Evolutionary conservation across 2,888 invertebrate genomes (phyloP), one percentile per base, ranked within the genome.

Genomic region (Prosapia bicincta): DNA sequence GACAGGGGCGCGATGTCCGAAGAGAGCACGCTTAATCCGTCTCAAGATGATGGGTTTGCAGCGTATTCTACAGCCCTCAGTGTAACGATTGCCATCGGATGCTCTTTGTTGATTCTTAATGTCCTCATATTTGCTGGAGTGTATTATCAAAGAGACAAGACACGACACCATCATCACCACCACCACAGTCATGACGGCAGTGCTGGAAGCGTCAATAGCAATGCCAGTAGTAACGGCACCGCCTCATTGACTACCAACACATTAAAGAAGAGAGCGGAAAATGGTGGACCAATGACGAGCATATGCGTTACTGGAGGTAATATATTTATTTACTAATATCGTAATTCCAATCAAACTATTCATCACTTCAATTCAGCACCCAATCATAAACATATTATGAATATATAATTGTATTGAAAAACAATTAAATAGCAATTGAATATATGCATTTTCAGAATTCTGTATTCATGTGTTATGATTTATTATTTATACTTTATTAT

Each of bases 11-110:
- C 78, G 81, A 80, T 85, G 82, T 80, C 85, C 82, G 79, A 83
- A 83, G 65, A 85, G 83, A 69, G 80, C 78, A 32, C 83, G 81
- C 70, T 90, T 91, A n/a, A 82, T 75, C 77, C 79, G 65, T 76
- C 77, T 10, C 80, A 79, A 69, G 95, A 94, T 83, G 94, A 94
- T 80, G 95, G 95, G 0, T 96, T 95, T 81, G 94, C 95, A 0
- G 94, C 95, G 0, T 96, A 96, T 82, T 95, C 95, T 0, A 96
- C 96, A 3, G 96, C 96, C 1, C 86, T 97, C 15, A 95, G 95
- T 84, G 95, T 96, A 0, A 97, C 96, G 23, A 96, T 98, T 81
- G 97, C 97, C 70, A 96, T 98, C 79, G 98, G 88, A 85, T n/a
- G 83, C 89, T 82, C 81, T 54, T 66, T 95, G 76, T 87, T 95